phyloP scores from a whole-genome alignment of 2,888 invertebrate genomes.

The Sturmia bella region DNA sequence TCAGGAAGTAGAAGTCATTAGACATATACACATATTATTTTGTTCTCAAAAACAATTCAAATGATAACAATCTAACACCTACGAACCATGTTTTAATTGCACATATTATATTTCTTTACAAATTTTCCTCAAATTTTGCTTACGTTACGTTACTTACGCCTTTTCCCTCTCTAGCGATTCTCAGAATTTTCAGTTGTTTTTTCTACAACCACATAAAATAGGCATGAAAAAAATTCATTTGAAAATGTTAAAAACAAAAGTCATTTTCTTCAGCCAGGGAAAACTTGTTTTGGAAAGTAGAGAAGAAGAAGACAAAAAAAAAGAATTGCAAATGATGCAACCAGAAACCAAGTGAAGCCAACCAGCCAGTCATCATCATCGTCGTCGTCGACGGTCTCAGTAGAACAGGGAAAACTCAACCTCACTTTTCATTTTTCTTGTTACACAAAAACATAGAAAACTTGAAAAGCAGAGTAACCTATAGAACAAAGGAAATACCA shows the following conservation, averaged over 20 bases:
- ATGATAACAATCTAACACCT: neutral
- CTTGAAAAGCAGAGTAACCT: conserved; percentile 67
- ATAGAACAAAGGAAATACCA: conserved; percentile 69
- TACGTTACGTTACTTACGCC: neutral
- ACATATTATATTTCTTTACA: conserved; percentile 1
- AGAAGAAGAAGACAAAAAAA: neutral
- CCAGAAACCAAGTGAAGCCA: conserved; percentile 48
- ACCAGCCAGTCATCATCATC: conserved; percentile 39
- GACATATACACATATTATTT: no score
- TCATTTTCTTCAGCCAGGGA: conserved; percentile 56
- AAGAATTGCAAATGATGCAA: conserved; percentile 52
- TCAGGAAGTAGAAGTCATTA: neutral
- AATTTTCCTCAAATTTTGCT: conserved; percentile 19
- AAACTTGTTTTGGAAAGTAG: conserved; percentile 56
- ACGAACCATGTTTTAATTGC: neutral
- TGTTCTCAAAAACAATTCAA: neutral
- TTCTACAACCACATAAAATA: conserved; percentile 23
- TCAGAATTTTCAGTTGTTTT: conserved; percentile 49
- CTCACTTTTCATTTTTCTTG: conserved; percentile 66
- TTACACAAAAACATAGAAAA: conserved; percentile 66
- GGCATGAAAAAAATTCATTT: conserved; percentile 12
- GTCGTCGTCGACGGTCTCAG: conserved; percentile 32
- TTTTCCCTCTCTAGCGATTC: conserved; percentile 32
- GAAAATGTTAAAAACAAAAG: conserved; percentile 69
- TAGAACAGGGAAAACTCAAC: conserved; percentile 68